Percentiles rank a stretch among this genome's conserved stretches.
These are phyloP conservation scores for Polyergus mexicanus DNA, from an alignment of 1,140 invertebrate genomes.

Conservation along the genomic window DNA sequence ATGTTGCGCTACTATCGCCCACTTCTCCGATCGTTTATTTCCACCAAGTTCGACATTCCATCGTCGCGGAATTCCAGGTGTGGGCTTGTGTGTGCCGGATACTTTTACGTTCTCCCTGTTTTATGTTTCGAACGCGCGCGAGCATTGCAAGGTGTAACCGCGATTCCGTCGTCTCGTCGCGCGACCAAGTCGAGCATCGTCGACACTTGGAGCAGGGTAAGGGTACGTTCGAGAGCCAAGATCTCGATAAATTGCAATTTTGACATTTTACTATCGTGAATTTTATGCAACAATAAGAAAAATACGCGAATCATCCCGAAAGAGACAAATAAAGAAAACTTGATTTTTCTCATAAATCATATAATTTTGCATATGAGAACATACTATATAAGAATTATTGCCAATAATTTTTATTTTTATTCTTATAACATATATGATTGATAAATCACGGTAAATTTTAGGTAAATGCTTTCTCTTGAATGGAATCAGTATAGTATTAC, in stretches of 20 bases:
- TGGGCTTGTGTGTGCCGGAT: background rate
- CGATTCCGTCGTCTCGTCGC: background rate
- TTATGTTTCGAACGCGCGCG: background rate
- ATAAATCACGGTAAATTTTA: background rate
- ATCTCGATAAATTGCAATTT: too few relatives aligned
- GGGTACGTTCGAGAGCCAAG: too few relatives aligned
- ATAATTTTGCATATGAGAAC: background rate
- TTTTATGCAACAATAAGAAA: background rate
- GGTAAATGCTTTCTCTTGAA: background rate
- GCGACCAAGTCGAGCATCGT: background rate
- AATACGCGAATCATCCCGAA: background rate
- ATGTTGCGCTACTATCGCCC: background rate
- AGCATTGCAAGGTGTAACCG: conserved; percentile 23
- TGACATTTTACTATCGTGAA: background rate
- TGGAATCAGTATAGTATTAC: too few relatives aligned
- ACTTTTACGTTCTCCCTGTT: conserved; percentile 22
- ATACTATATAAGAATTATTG: background rate
- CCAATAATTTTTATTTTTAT: background rate
- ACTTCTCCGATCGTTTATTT: conserved; percentile 34
- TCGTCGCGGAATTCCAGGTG: background rate
- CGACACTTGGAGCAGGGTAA: background rate
- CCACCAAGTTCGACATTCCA: conserved; percentile 22
- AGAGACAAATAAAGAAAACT: background rate
- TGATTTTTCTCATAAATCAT: background rate
- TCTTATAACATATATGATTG: background rate